Conservation (phyloP, 1,140 invertebrate genomes). For the Drosophila mayri region DNA sequence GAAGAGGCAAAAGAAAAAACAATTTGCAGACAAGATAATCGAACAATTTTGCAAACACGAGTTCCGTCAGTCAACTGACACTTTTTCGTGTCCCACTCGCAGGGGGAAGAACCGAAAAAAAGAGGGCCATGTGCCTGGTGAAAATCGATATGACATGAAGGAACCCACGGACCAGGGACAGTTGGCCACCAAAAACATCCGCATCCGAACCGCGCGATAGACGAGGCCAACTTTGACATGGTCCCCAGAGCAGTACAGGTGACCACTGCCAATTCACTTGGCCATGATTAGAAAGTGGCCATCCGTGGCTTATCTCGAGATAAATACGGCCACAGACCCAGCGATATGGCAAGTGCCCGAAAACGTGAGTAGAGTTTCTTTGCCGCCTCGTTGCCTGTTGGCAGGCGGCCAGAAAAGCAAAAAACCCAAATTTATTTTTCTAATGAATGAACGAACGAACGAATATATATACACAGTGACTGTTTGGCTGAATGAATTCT, state of each 20-base stretch:
- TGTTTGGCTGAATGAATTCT: constrained; percentile 52
- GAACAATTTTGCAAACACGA: constrained; percentile 72
- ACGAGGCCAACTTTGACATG: constrained; percentile 67
- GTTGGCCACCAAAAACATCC: constrained; percentile 44
- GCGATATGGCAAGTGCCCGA: constrained; percentile 23
- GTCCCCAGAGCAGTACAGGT: constrained; percentile 43
- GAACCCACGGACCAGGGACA: constrained; percentile 54
- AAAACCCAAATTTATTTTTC: constrained; percentile 70
- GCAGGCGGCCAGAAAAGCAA: constrained; percentile 54
- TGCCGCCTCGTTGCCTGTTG: constrained; percentile 42
- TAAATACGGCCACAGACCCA: constrained; percentile 30
- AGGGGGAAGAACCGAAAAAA: constrained; percentile 3
- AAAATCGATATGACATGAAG: constrained; percentile 82
- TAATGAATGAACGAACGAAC: constrained; percentile 69
- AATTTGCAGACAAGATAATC: constrained; percentile 53
- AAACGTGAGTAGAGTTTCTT: constrained; percentile 66
- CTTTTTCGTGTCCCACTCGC: constrained; percentile 70
- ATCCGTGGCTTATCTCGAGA: constrained; percentile 33
- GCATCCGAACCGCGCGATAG: constrained; percentile 54
- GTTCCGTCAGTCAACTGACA: constrained; percentile 75
- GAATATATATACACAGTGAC: not conserved
- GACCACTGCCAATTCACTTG: constrained; percentile 67
- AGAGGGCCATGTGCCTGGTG: constrained; percentile 35
- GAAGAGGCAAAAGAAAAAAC: constrained; percentile 23
- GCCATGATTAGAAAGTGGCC: constrained; percentile 61